These are phyloP conservation scores for Paraescarpia echinospica DNA, from an alignment of 1,140 invertebrate genomes.

Conservation along the genomic window DNA sequence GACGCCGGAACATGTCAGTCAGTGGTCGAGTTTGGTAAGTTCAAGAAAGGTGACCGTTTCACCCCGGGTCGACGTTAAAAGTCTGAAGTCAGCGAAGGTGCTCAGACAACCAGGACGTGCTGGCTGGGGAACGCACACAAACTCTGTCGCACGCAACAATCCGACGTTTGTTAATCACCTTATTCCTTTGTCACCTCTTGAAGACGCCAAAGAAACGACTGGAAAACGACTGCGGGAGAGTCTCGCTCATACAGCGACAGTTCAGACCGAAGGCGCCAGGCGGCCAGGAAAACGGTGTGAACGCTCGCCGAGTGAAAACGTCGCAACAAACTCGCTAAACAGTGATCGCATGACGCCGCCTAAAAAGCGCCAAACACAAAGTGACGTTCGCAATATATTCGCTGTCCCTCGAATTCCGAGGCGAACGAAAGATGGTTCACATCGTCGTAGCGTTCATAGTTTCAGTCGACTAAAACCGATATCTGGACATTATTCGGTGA, in stretches of 20 bases:
- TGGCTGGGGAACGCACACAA: neutral
- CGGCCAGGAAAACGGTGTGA: neutral
- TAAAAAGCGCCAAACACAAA: neutral
- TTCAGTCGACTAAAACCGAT: neutral
- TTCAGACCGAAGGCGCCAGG: neutral
- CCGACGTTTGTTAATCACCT: neutral
- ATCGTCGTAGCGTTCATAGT: neutral
- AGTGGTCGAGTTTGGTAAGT: neutral
- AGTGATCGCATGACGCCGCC: neutral
- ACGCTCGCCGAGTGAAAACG: neutral
- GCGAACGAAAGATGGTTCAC: neutral
- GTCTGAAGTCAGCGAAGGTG: neutral
- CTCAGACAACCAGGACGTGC: neutral
- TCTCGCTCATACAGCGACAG: neutral
- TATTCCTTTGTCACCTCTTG: neutral
- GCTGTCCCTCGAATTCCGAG: neutral
- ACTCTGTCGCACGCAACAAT: neutral
- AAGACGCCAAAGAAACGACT: neutral
- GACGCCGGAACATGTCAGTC: neutral
- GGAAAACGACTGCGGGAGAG: neutral
- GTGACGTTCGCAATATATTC: slow-evolving; percentile 5
- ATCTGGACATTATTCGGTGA: neutral
- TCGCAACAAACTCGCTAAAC: neutral
- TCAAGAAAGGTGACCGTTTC: neutral
- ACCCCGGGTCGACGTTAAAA: neutral